Base-by-base conservation (phyloP, 2,888 invertebrate genomes). In the Leucophora obtusa region DNA sequence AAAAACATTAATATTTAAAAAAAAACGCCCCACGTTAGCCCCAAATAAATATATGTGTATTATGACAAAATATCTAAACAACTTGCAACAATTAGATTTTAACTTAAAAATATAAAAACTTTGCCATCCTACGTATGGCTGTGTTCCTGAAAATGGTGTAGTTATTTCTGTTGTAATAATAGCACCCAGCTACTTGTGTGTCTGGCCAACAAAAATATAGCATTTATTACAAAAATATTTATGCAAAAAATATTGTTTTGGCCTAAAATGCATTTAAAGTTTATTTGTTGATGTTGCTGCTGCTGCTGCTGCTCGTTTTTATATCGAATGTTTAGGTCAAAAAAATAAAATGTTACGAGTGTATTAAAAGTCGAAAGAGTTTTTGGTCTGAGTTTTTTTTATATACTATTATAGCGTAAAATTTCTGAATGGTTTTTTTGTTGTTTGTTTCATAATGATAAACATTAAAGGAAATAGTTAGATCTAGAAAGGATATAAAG, bases 381-480 rank as follows among this genome's bases (percentile, higher is more conserved):
- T 66, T 62, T 50, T 18, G 35, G 28, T 38, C 50, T 58, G 9
- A n/a, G 3, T 38, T 3, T 62, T 50, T n/a, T 24, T 33, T 43
- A 33, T 47, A 3, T 35, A 17, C 28, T 58, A 59, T 15, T 59
- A 17, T 47, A 53, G 43, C 17, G 17, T 9, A 14, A 47, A 65
- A 47, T 53, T 54, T 59, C 33, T 17, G 38, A 8, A 21, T 47
- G 28, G 14, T 47, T 53, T 10, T 51, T 68, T 11, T 28, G 14
- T 51, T 68, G 56, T 59, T 38, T 38, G 59, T n/a, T 28, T 35
- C 11, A 65, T 62, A 50, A 73, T 80, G 72, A 69, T 80, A 76
- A 80, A 80, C 69, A 76, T 73, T 50, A 65, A 69, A 69, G 72
- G 73, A 76, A 80, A 70, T 76, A 68, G 72, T 73, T 76, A 35